A percentile compares a stretch with the other conserved stretches of the same genome.
Conservation (phyloP, 2,797 vertebrate species). For the Clangula hyemalis region DNA sequence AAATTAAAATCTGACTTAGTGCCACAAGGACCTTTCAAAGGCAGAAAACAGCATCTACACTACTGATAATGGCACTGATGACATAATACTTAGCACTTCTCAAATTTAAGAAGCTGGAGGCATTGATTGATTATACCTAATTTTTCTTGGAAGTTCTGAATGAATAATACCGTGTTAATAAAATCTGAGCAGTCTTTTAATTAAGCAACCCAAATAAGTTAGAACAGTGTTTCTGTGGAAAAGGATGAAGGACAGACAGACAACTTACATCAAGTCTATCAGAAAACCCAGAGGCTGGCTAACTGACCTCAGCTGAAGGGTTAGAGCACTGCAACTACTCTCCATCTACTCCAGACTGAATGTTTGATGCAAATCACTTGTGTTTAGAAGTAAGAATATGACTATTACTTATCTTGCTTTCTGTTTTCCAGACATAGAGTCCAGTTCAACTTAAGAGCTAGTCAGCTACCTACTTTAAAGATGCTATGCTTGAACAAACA, state of each 20-base stretch:
- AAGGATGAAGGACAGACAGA: not conserved
- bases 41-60: not conserved
- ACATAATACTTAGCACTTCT: fast-evolving
- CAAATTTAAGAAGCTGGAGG: fast-evolving
- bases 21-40: not conserved
- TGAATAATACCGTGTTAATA: not conserved
- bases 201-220: not conserved
- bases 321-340: not conserved
- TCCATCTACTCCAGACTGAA: not conserved
- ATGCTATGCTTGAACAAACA: not conserved
- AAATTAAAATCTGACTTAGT: not conserved
- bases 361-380: not conserved
- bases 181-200: not conserved
- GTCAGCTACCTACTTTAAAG: not conserved
- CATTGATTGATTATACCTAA: fast-evolving
- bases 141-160: not conserved
- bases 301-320: not conserved
- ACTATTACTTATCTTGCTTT: not conserved
- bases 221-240: not conserved
- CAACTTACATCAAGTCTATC: not conserved
- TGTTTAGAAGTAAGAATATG: not conserved
- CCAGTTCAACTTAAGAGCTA: not conserved
- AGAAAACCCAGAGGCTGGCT: not conserved
- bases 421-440: not conserved
- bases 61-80: not conserved